Evolutionary conservation across 2,888 invertebrate species (phyloP), one percentile per base, ranked within the genome.

Genomic region (Eulithis testata): DNA sequence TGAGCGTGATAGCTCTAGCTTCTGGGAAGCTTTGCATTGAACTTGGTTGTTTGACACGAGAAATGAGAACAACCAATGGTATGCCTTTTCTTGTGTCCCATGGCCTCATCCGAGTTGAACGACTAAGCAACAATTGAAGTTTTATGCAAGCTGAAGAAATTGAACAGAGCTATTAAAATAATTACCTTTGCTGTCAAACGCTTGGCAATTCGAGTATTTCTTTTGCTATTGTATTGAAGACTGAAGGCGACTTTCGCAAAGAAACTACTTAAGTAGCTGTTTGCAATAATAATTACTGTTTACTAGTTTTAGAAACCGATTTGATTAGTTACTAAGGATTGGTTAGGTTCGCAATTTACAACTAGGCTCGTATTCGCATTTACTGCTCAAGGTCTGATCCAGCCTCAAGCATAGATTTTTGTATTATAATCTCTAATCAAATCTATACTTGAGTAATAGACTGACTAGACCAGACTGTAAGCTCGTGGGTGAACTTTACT

Each of bases 241-340:
- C 43, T 55, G 43, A n/a, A 71, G 71, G 68, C 54, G 45, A 73
- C 75, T 83, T 78, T 76, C 77, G 76, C 73, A 77, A 82, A 76
- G 78, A 82, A 84, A 76, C 78, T 77, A 69, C 12, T 44, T 50
- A 66, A 69, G 75, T 76, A 75, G 75, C 49, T 14, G 49, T 49
- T 49, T 70, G 70, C 78, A 75, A 76, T 78, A 75, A 76, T 78
- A 76, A 73, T 66, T 65, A 50, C 61, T 61, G 60, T 66, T 62
- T 57, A 63, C 57, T 60, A 53, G 63, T 65, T 64, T 63, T 60
- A 65, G 56, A 56, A 60, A 63, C 60, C 47, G 55, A 60, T 64
- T 67, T 58, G 60, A 70, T 71, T 71, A 63, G 51, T 58, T 55
- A 63, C 51, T 63, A 52, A 58, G 52, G 47, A 66, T 57, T 53